phyloP scores from a whole-genome alignment of 2,888 invertebrate species.

The Bombylius discolor region DNA sequence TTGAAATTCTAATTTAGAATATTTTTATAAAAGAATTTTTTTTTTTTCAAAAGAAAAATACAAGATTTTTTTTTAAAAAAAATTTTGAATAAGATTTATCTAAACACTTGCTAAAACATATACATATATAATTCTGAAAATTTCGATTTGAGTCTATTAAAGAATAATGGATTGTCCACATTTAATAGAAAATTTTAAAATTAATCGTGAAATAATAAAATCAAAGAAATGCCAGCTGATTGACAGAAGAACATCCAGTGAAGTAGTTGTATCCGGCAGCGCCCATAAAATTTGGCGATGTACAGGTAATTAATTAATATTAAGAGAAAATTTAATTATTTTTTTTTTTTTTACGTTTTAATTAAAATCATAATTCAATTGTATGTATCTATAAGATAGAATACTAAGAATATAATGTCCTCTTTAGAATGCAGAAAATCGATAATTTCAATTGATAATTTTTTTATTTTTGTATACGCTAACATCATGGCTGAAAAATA shows the following conservation, averaged over 20 bases:
- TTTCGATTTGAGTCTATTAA: too few species aligned
- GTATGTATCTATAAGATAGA: neutral
- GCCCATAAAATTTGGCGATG: conserved; percentile 20
- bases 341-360: too few species aligned
- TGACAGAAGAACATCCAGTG: conserved; percentile 39
- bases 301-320: conserved; percentile 13
- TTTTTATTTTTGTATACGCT: neutral
- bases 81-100: too few species aligned
- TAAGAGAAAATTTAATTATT: neutral
- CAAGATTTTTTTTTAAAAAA: too few species aligned
- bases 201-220: conserved; percentile 39
- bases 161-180: conserved; percentile 53
- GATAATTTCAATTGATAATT: neutral
- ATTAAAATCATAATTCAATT: too few species aligned
- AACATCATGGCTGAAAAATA: too few species aligned
- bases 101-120: too few species aligned
- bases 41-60: too few species aligned
- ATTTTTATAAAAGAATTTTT: too few species aligned
- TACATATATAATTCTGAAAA: too few species aligned
- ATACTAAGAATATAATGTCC: neutral
- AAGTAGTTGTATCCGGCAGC: conserved; percentile 20
- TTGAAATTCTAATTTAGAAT: too few species aligned
- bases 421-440: neutral
- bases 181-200: conserved; percentile 51
- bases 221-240: conserved; percentile 41